Base-by-base conservation (phyloP, 2,888 invertebrate species). In the Aporophyla nigra region DNA sequence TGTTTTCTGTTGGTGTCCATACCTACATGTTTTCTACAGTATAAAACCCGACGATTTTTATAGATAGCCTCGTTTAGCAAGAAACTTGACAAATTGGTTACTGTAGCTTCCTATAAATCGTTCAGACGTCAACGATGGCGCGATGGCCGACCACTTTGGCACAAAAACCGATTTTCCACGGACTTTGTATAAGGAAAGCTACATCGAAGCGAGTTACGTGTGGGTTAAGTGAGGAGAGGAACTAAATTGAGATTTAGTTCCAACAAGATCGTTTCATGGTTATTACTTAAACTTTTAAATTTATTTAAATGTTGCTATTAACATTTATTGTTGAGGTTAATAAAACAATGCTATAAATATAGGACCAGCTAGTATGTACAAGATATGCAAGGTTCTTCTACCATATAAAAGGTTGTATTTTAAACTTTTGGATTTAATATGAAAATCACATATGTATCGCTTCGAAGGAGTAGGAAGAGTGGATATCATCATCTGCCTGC, bases 111-210 rank as follows among this genome's bases (percentile, higher is more conserved):
- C 79, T 84, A 87, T 86, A 86, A 87, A 89, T 89, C 89, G 86
- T 86, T 86, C 87, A 87, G 77, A 80, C 80, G 87, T 88, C 86
- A 82, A 82, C 81, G 66, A 70, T 75, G 83, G 86, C 84, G 78
- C 80, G 80, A 85, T 84, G 75, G 87, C 68, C 75, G 83, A 85
- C 86, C 87, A 85, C 85, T 88, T 88, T 86, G 80, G 84, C 86
- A 89, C 87, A 88, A 87, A 89, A 90, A 86, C 84, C 77, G 80
- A 84, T 88, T 85, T 86, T 81, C 79, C 58, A 76, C 78, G 66
- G 79, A 83, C 83, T 82, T 82, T 82, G 74, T 78, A 74, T 73
- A 84, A 80, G 76, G 76, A 85, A 80, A 80, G 71, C 65, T 82
- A 70, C 84, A 80, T 84, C 53, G 58, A 67, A 74, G 24, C 68